Evolutionary conservation across 2,888 invertebrate genomes (phyloP).

Genomic region (Spisula subtruncata): DNA sequence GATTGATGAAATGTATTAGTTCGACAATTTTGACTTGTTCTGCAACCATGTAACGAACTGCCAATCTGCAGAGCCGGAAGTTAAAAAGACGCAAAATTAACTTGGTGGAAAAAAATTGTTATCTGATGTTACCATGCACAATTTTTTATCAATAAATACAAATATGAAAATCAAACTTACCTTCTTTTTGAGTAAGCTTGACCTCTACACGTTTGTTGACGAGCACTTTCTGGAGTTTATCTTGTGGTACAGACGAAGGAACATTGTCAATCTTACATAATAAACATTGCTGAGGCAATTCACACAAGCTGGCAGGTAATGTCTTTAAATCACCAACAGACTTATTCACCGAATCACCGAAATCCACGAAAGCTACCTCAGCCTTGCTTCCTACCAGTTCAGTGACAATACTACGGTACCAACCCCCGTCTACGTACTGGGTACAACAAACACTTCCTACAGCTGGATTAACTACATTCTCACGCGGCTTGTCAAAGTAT

Average conservation of each 20-base stretch:
- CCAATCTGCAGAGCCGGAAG: too few species aligned
- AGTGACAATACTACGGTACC: constrained; percentile 75
- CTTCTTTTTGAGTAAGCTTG: constrained; percentile 65
- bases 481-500: constrained; percentile 64
- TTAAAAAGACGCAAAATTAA: too few species aligned
- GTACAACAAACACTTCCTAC: constrained; percentile 73
- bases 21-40: too few species aligned
- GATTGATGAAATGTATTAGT: too few species aligned
- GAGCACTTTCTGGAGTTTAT: constrained; percentile 64
- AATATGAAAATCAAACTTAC: constrained; percentile 35
- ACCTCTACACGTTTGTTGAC: constrained; percentile 74
- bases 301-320: constrained; percentile 62
- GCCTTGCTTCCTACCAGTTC: constrained; percentile 55
- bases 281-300: constrained; percentile 74
- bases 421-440: constrained; percentile 75
- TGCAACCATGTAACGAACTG: too few species aligned
- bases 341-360: constrained; percentile 71
- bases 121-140: too few species aligned
- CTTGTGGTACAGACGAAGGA: constrained; percentile 49
- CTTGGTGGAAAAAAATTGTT: too few species aligned
- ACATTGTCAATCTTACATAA: constrained; percentile 67
- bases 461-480: constrained; percentile 27
- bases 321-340: constrained; percentile 62
- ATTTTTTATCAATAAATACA: too few species aligned
- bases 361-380: constrained; percentile 74